Evolutionary conservation across 2,888 invertebrate species (phyloP), one percentile per base, ranked within the genome.

Genomic region (Ochlodes sylvanus): DNA sequence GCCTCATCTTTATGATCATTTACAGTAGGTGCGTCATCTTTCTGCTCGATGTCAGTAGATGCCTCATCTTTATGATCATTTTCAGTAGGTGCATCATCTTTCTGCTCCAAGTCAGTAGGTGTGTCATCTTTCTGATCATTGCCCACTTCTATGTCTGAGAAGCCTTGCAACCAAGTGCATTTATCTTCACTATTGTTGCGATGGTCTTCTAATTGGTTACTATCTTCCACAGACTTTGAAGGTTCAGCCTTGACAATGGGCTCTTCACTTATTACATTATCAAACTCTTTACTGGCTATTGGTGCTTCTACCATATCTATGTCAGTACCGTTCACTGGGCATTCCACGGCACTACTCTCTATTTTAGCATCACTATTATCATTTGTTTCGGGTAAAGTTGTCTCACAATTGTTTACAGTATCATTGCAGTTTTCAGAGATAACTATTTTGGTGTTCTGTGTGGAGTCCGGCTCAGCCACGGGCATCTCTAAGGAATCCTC

Each of bases 401-500:
- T 64, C 19, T 69, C 71, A 32, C n/a, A 52, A 50, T 62, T 41
- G 52, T 52, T 41, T 62, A 62, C 52, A 21, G 41, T 52, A 17
- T 47, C 60, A 38, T 62, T 52, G 21, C 52, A 62, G 52, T 62
- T 52, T 41, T 52, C 72, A 47, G 70, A 62, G 69, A 71, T 70
- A 72, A 72, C 74, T 67, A 77, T 76, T 68, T 77, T 73, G 60
- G 65, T 63, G 34, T 71, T 66, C 64, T 68, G 73, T 61, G 77
- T 73, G 64, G 68, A n/a, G 27, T 63, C 67, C n/a, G 42, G 47
- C 10, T 41, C 67, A 27, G 63, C 55, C 60, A 55, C 38, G 4
- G 81, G 73, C 69, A 79, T 76, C 68, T 84, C 85, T 78, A 79
- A 82, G 61, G 83, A 79, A 73, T 89, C 88, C 72, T 88, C 89